Percentiles rank a stretch among this genome's conserved stretches.
Evolutionary conservation across 2,888 invertebrate genomes (phyloP).

Genomic region (Deroplatys truncata): DNA sequence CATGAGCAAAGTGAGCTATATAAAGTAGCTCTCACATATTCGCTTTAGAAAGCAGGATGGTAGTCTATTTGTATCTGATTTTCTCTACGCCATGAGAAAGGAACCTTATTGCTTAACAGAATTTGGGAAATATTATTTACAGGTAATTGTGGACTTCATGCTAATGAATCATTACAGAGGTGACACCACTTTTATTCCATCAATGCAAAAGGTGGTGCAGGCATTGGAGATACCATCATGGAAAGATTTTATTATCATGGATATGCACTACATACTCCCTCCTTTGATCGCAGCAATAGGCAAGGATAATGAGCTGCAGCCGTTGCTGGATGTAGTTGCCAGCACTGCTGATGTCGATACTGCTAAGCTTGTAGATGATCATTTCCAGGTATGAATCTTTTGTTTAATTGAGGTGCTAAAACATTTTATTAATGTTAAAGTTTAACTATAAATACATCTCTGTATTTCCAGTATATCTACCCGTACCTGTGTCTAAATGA

Average conservation of each 20-base stretch:
- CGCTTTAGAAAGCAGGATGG: no score
- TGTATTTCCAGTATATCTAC: conserved; percentile 52
- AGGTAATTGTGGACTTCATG: conserved; percentile 53
- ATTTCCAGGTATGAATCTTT: conserved; percentile 17
- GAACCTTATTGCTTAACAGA: no score
- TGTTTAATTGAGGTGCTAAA: no score
- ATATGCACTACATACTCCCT: conserved; percentile 64
- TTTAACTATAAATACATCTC: neutral
- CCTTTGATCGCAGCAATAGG: conserved; percentile 57
- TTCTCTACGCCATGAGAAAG: no score
- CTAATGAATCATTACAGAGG: conserved; percentile 54
- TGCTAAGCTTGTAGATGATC: conserved; percentile 35
- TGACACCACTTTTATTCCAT: conserved; percentile 54
- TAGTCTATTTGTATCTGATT: no score
- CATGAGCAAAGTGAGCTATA: no score
- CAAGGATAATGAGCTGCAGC: conserved; percentile 52
- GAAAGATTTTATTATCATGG: conserved; percentile 64
- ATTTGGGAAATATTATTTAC: conserved; percentile 38
- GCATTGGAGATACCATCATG: conserved; percentile 66
- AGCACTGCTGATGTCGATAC: conserved; percentile 54
- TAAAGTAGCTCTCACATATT: no score
- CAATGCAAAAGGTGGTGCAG: conserved; percentile 58
- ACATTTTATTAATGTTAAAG: no score
- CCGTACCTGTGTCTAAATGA: conserved; percentile 65
- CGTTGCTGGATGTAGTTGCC: conserved; percentile 62